Base-by-base conservation (phyloP, 2,888 invertebrate genomes). In the Lissocephala sabroskyi region DNA sequence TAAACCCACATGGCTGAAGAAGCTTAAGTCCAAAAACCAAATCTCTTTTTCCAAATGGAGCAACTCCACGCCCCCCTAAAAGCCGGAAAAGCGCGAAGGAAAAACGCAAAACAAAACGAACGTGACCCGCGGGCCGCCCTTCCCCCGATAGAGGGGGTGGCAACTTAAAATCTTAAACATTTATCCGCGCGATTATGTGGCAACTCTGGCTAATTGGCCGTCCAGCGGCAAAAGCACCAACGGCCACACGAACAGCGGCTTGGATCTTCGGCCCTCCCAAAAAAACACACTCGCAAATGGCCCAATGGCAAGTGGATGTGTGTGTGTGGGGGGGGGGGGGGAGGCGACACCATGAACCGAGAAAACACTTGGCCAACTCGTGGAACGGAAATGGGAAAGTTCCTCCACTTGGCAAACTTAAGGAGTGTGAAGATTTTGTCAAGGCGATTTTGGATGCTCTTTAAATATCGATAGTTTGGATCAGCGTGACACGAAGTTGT, bases 101-200 rank as follows among this genome's bases (percentile, higher is more conserved):
- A 39, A 44, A 46, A 37, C 11, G 19, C 23, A 53, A 42, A 45
- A 39, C 11, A 32, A 39, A 44, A 46, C 42, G 36, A 51, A 51
- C n/a, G n/a, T n/a, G n/a, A 44, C 39, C 32, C 11, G 28, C 19
- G 29, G 11, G 29, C 13, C 40, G 28, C 11, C 13, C 5, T 13
- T 18, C 17, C 11, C 23, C 19, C 11, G 10, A 39, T 48, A 51
- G 53, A n/a, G n/a, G n/a, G n/a, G n/a, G 59, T 58, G 54, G 51
- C 63, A 76, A 75, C 79, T 76, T 67, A 78, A 79, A 78, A 80
- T 80, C 79, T 80, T 65, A 71, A 65, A 74, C 79, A 79, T 79
- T 80, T 79, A 79, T 78, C 80, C 77, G 67, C 70, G 79, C 65
- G 81, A 79, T 79, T 79, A 79, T 79, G 80, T 80, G 79, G 80